These are phyloP conservation scores for Sinocyclocheilus rhinocerous DNA, from an alignment of 2,113 vertebrate species.

Conservation along the genomic window DNA sequence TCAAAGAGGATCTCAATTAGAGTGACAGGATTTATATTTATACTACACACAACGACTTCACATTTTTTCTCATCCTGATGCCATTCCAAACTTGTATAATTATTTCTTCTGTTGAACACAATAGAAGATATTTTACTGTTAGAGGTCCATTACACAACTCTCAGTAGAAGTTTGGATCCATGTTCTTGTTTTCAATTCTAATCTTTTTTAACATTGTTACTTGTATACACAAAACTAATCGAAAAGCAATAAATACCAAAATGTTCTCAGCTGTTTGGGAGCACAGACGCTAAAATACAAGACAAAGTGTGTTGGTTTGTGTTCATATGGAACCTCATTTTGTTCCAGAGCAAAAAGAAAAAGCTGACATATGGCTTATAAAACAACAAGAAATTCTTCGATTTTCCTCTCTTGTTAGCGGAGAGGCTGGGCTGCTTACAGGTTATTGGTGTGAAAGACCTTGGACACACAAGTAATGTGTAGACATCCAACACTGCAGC, in stretches of 20 bases:
- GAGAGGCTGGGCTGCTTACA: neutral
- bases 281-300: neutral
- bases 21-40: neutral
- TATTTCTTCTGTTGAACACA: neutral
- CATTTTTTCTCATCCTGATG: neutral
- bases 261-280: neutral
- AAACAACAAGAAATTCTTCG: neutral
- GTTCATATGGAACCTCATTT: neutral
- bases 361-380: neutral
- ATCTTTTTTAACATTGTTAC: neutral
- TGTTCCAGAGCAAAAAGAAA: neutral
- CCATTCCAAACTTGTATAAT: neutral
- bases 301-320: neutral
- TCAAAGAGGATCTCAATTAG: neutral
- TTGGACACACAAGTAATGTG: slow-evolving; percentile 24
- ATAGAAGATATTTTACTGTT: neutral
- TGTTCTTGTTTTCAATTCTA: neutral
- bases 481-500: neutral
- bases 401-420: neutral
- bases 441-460: slow-evolving; percentile 32
- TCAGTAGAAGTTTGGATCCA: neutral
- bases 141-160: neutral
- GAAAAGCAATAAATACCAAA: neutral
- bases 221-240: neutral
- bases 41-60: neutral